Evolutionary conservation across 1,140 invertebrate species (phyloP).

Genomic region (Capitella teleta): DNA sequence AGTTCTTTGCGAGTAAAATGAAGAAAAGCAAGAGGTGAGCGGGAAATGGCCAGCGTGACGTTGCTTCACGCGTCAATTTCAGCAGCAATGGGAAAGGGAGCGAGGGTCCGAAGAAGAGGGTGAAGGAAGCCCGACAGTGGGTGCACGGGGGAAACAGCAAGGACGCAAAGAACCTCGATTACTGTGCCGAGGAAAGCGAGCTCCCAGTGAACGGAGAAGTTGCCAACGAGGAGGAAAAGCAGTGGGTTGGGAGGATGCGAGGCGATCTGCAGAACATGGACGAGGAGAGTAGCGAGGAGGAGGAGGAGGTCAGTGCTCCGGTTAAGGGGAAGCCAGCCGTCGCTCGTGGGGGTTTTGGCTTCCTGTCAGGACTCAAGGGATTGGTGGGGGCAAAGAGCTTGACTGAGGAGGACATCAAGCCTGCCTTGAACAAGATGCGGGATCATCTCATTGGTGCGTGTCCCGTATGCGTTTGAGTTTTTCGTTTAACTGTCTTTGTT

Average conservation of each 20-base stretch:
- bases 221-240: too few relatives aligned
- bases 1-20: too few relatives aligned
- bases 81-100: too few relatives aligned
- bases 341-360: constrained; percentile 31
- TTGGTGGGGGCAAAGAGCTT: constrained; percentile 60
- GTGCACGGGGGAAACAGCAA: constrained; percentile 66
- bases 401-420: constrained; percentile 55
- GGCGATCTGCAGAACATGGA: constrained; percentile 42
- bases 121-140: constrained; percentile 83
- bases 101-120: constrained; percentile 45
- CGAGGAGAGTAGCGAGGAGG: constrained; percentile 28
- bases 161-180: constrained; percentile 70
- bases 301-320: constrained; percentile 24
- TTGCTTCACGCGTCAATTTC: too few relatives aligned
- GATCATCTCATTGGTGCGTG: constrained; percentile 75
- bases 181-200: constrained; percentile 74
- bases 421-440: constrained; percentile 84
- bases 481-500: background rate
- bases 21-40: too few relatives aligned
- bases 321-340: constrained; percentile 2
- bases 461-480: constrained; percentile 1
- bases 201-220: background rate
- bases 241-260: constrained; percentile 35
- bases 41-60: too few relatives aligned
- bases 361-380: constrained; percentile 50